These are phyloP conservation scores for Premnoplex brunnescens DNA, from an alignment of 2,797 vertebrate species.

Conservation along the genomic window DNA sequence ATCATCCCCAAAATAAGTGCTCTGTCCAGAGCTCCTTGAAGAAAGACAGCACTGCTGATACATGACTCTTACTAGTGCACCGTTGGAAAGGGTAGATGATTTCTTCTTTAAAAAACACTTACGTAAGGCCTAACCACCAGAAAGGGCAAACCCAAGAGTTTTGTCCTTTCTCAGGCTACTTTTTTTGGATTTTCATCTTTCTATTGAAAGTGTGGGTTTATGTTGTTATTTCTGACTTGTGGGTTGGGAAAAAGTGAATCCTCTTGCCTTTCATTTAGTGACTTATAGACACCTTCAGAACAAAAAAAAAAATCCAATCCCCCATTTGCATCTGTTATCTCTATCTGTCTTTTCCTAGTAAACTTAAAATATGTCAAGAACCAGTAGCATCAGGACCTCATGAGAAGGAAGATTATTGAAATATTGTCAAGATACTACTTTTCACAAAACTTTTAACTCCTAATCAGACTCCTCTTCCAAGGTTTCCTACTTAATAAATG, in stretches of 20 bases:
- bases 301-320: background rate
- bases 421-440: background rate
- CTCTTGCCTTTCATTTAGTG: background rate
- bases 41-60: background rate
- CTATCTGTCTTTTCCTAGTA: background rate
- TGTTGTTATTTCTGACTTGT: background rate
- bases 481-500: constrained; percentile 19
- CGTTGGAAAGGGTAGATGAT: background rate
- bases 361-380: background rate
- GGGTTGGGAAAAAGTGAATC: background rate
- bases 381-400: background rate
- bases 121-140: background rate
- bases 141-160: background rate
- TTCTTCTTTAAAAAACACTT: background rate
- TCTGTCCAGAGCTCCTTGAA: background rate
- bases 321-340: background rate
- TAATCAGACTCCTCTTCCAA: constrained; percentile 20
- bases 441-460: constrained; percentile 16
- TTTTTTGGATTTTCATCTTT: background rate
- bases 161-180: background rate
- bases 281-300: background rate
- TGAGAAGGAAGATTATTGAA: background rate
- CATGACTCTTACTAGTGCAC: background rate
- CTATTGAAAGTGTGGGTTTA: background rate
- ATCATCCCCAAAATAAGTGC: background rate